Conservation (phyloP, 2,797 vertebrate species). For the Australoheros facetus region DNA sequence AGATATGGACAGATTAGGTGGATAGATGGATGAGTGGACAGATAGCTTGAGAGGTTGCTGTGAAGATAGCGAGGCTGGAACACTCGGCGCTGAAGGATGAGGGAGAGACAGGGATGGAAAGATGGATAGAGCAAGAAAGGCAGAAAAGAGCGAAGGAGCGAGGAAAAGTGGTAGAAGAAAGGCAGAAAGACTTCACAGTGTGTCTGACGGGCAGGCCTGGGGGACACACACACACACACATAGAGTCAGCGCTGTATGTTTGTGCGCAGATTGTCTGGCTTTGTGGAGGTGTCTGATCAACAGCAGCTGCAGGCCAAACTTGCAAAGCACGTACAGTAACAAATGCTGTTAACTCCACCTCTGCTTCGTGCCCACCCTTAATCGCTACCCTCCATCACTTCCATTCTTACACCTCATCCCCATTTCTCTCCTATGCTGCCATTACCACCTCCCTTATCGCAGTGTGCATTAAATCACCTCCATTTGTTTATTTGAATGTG, state of each 20-base stretch:
- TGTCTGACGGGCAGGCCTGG: conserved; percentile 72
- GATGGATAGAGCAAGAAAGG: conserved; percentile 22
- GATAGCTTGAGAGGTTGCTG: conserved; percentile 51
- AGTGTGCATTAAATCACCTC: conserved; percentile 76
- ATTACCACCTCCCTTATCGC: conserved; percentile 72
- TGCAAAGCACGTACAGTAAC: conserved; percentile 53
- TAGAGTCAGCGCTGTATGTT: conserved; percentile 37
- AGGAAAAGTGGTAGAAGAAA: conserved; percentile 61
- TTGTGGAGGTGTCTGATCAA: conserved; percentile 65
- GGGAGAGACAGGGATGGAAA: conserved; percentile 29
- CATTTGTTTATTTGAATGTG: conserved; percentile 78
- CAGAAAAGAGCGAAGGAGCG: conserved; percentile 21
- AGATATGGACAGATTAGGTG: conserved; percentile 54
- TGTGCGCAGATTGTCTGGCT: conserved; percentile 34
- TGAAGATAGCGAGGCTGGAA: conserved; percentile 35
- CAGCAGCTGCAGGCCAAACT: conserved; percentile 66
- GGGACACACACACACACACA: conserved; percentile 44
- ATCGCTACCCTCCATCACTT: conserved; percentile 51
- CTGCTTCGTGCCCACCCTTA: conserved; percentile 35
- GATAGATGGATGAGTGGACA: conserved; percentile 47
- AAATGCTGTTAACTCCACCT: conserved; percentile 68
- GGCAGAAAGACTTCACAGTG: conserved; percentile 68
- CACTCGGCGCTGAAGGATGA: conserved; percentile 42
- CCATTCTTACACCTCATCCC: conserved; percentile 34
- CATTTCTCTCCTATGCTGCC: conserved; percentile 50